Conservation (phyloP, 2,888 invertebrate species). For the Drosophila niveifrons region DNA sequence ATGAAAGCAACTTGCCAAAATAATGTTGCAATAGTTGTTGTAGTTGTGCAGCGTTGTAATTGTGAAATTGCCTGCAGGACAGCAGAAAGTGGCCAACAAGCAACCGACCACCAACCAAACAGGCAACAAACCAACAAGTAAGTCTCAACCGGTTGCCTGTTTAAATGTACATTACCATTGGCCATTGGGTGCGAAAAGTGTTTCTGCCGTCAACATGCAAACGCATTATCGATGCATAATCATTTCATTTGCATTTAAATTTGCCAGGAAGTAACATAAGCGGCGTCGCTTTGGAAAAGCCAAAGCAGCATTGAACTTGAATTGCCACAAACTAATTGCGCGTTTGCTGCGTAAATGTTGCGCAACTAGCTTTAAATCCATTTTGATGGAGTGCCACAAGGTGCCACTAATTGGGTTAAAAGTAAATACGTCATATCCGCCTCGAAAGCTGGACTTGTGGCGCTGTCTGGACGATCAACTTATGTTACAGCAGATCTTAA, state of each 20-base stretch:
- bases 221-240: slow-evolving; percentile 38
- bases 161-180: slow-evolving; percentile 10
- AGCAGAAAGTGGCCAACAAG: slow-evolving; percentile 25
- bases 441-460: neutral
- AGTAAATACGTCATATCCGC: slow-evolving; percentile 26
- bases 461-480: neutral
- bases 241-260: slow-evolving; percentile 23
- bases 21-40: slow-evolving; percentile 53
- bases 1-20: slow-evolving; percentile 64
- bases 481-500: slow-evolving; percentile 8
- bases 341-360: slow-evolving; percentile 54
- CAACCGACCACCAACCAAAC: neutral
- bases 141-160: slow-evolving; percentile 26
- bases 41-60: slow-evolving; percentile 54
- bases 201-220: neutral
- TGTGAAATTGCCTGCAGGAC: slow-evolving; percentile 71
- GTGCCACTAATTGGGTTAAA: slow-evolving; percentile 48
- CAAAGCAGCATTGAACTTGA: slow-evolving; percentile 65
- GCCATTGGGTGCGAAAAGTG: slow-evolving; percentile 21
- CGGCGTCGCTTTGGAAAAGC: slow-evolving; percentile 45
- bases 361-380: slow-evolving; percentile 55
- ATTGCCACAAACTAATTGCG: slow-evolving; percentile 28
- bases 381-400: slow-evolving; percentile 4
- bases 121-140: neutral
- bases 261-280: slow-evolving; percentile 53